Conservation (phyloP, 1,140 invertebrate genomes). For the Achatina immaculata region DNA sequence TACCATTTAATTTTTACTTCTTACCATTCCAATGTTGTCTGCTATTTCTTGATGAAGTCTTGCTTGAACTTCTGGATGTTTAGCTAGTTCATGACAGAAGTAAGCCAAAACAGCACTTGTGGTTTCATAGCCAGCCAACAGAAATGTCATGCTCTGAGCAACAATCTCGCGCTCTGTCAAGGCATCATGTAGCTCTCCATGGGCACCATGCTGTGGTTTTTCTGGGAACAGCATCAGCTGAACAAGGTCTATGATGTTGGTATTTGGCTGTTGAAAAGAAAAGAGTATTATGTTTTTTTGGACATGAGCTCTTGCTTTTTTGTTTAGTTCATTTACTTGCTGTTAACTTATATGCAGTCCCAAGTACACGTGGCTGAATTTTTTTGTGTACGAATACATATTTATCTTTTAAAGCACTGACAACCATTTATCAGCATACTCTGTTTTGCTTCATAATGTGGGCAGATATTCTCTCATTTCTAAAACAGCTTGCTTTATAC, state of each 20-base stretch:
- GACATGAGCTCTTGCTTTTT: no score
- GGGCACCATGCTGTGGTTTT: conserved; percentile 18
- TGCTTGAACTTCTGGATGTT: conserved; percentile 71
- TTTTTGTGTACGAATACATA: no score
- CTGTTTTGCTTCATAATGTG: no score
- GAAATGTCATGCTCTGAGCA: conserved; percentile 63
- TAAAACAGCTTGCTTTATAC: no score
- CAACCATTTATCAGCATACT: no score
- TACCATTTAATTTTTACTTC: no score
- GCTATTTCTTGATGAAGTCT: conserved; percentile 70
- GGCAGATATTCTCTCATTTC: no score
- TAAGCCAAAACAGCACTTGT: conserved; percentile 72
- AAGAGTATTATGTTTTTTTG: background rate
- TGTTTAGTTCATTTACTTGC: conserved; percentile 18
- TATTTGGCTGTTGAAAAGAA: conserved; percentile 46
- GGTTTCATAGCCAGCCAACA: conserved; percentile 71
- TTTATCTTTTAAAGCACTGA: no score
- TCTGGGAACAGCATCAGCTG: conserved; percentile 64
- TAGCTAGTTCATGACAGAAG: conserved; percentile 70
- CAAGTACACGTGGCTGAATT: no score
- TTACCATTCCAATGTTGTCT: conserved; percentile 41
- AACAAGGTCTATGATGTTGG: conserved; percentile 56
- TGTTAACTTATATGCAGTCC: no score
- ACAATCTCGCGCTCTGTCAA: conserved; percentile 65
- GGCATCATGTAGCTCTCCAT: background rate